These are phyloP conservation scores for Brachyopa scutellaris DNA, from an alignment of 2,888 invertebrate species.

Conservation along the genomic window DNA sequence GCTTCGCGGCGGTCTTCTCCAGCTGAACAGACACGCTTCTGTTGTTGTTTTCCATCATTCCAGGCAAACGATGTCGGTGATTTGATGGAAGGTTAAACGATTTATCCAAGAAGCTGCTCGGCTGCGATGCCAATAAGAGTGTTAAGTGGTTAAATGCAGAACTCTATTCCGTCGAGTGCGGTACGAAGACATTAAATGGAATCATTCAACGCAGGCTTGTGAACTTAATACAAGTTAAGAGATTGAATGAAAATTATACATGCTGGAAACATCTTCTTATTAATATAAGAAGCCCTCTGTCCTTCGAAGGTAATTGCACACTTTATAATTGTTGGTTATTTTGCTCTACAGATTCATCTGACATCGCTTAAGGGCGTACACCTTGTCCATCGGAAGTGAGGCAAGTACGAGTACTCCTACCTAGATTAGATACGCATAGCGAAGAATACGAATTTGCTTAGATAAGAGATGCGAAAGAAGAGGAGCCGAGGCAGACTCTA, in stretches of 20 bases:
- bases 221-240: conserved; percentile 40
- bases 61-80: conserved; percentile 33
- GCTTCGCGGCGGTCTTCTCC: conserved; percentile 32
- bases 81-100: conserved; percentile 63
- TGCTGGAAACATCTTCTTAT: conserved; percentile 41
- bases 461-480: conserved; percentile 3
- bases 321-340: conserved; percentile 39
- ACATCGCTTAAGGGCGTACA: conserved; percentile 25
- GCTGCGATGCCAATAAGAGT: conserved; percentile 36
- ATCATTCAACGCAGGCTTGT: conserved; percentile 42
- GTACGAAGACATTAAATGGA: conserved; percentile 44
- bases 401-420: not conserved
- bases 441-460: conserved; percentile 33
- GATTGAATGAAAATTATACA: conserved; percentile 59
- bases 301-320: conserved; percentile 54
- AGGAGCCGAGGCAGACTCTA: not conserved
- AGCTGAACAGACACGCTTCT: conserved; percentile 56
- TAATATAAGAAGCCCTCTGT: conserved; percentile 44
- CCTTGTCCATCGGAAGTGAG: conserved; percentile 38
- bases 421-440: conserved; percentile 9
- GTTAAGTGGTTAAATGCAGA: conserved; percentile 50
- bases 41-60: conserved; percentile 27
- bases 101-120: conserved; percentile 48
- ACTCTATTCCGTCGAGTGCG: not conserved
- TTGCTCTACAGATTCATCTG: conserved; percentile 25